Percentiles rank a stretch among this genome's conserved stretches.
Evolutionary conservation across 2,113 vertebrate species (phyloP).

Genomic region (Sceloporus tristichus): DNA sequence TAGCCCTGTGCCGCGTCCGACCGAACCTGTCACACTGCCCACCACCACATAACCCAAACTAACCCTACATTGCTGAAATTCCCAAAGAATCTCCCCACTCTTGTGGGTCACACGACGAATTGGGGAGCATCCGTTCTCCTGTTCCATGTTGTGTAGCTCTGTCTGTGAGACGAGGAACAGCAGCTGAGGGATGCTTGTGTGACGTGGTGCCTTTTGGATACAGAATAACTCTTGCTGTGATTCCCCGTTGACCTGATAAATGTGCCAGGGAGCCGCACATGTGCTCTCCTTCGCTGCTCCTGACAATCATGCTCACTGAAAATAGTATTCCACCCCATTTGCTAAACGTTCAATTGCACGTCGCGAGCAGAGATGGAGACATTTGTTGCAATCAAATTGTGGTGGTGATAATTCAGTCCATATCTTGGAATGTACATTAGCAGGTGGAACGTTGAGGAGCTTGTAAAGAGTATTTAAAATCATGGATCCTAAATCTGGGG

Average conservation of each 20-base stretch:
- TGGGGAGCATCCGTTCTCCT: not conserved
- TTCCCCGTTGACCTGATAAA: not conserved
- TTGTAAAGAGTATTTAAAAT: not conserved
- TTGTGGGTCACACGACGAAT: not conserved
- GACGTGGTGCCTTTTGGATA: not conserved
- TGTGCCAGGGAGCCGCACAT: not conserved
- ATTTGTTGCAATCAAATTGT: not conserved
- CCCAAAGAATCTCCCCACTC: fast-evolving
- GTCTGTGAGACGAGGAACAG: not conserved
- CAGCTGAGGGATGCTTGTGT: not conserved
- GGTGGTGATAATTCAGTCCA: not conserved
- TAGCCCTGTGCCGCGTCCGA: constrained; percentile 7
- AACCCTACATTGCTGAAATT: not conserved
- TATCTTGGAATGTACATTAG: not conserved
- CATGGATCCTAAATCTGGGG: not conserved
- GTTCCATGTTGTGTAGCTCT: not conserved
- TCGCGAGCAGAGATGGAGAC: not conserved
- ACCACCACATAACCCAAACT: constrained; percentile 61
- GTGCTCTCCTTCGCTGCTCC: not conserved
- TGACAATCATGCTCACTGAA: not conserved
- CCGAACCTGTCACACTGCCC: constrained; percentile 37
- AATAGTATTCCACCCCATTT: too few relatives aligned
- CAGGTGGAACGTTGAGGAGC: not conserved
- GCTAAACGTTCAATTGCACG: not conserved
- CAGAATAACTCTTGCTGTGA: not conserved